Percentiles rank a stretch among this genome's conserved stretches.
These are phyloP conservation scores for Zosterops borbonicus DNA, from an alignment of 2,113 vertebrate genomes.

Conservation along the genomic window DNA sequence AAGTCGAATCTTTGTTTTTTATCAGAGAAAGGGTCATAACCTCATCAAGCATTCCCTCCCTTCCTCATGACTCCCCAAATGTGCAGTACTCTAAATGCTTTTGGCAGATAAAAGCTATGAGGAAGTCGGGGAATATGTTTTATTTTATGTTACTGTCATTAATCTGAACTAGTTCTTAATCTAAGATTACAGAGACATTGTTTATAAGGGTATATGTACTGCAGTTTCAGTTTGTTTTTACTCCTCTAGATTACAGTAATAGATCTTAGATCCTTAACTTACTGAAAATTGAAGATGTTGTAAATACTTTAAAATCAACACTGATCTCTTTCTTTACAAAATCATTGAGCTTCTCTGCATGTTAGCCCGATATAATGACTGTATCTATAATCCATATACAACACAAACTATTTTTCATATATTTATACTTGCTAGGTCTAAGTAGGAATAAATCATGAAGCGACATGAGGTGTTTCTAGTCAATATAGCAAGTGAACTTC, in stretches of 20 bases:
- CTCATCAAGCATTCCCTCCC: slow-evolving; percentile 21
- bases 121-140: slow-evolving; percentile 32
- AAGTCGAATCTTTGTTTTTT: neutral
- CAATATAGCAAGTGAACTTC: neutral
- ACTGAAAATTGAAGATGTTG: neutral
- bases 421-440: neutral
- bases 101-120: slow-evolving; percentile 55
- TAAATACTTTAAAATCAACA: neutral
- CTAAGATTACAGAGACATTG: neutral
- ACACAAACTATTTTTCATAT: neutral
- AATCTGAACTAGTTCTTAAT: slow-evolving; percentile 24
- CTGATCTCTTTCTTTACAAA: neutral
- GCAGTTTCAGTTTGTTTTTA: neutral
- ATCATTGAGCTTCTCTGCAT: neutral
- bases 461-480: neutral
- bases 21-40: slow-evolving; percentile 7
- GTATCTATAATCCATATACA: neutral
- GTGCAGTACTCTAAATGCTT: slow-evolving; percentile 37
- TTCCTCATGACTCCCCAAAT: slow-evolving; percentile 35
- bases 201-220: neutral
- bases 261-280: neutral
- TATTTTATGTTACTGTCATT: slow-evolving; percentile 11
- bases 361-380: neutral
- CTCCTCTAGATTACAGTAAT: neutral
- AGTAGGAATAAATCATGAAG: accelerated